Evolutionary conservation across 1,140 invertebrate species (phyloP).

Genomic region (Agrypnia vestita): DNA sequence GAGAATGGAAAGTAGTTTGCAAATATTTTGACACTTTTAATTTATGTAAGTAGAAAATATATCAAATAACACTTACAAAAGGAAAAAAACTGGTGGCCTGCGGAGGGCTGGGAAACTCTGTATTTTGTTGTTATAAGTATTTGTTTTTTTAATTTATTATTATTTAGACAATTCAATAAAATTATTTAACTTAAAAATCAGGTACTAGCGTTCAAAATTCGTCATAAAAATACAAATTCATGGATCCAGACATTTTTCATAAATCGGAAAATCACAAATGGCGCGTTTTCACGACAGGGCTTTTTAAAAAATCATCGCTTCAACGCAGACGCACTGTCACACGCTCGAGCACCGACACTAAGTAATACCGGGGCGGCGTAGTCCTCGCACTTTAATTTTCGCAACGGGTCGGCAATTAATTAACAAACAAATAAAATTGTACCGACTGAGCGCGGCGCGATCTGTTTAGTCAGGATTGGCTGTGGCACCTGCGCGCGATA

Average conservation of each 20-base stretch:
- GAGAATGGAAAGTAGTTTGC: neutral
- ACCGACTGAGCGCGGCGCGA: neutral
- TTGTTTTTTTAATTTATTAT: neutral
- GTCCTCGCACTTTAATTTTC: too few species aligned
- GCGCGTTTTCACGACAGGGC: neutral
- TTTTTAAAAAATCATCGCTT: neutral
- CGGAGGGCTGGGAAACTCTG: neutral
- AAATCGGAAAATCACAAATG: constrained; percentile 17
- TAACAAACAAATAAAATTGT: neutral
- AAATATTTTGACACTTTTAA: neutral
- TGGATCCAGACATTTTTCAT: constrained; percentile 10
- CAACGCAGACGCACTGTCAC: neutral
- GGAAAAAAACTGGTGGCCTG: neutral
- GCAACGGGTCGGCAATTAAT: too few species aligned
- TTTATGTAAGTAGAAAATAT: neutral
- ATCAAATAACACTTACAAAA: constrained; percentile 1
- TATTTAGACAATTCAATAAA: neutral
- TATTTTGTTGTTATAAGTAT: neutral
- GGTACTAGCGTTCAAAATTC: neutral
- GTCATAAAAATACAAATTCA: constrained; percentile 6
- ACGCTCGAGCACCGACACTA: neutral
- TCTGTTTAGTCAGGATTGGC: neutral
- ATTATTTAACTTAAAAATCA: constrained; percentile 11
- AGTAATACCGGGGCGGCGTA: too few species aligned
- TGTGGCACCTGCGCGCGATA: constrained; percentile 3